phyloP scores from a whole-genome alignment of 2,888 invertebrate genomes.

The Polietes domitor region DNA sequence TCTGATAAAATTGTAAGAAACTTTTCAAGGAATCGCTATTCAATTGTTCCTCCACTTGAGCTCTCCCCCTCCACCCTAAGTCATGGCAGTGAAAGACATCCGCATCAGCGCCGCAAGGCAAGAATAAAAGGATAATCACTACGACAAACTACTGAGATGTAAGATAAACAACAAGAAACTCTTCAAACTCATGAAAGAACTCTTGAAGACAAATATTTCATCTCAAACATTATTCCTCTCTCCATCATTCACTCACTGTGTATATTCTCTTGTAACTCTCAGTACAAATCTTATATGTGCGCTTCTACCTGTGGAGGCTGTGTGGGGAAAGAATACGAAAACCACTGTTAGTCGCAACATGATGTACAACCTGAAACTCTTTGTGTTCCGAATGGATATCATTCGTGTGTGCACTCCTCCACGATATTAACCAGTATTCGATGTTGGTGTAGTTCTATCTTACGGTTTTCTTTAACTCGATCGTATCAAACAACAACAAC shows the following conservation, averaged over 20 bases:
- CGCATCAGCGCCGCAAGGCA: not conserved
- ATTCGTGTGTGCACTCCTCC: constrained; percentile 50
- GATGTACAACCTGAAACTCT: constrained; percentile 52
- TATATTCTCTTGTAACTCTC: not conserved
- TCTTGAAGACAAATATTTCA: not conserved
- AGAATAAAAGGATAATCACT: constrained; percentile 14
- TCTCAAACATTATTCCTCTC: not conserved
- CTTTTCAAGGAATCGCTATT: too few relatives aligned
- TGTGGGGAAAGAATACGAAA: constrained; percentile 11
- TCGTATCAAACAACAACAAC: not conserved
- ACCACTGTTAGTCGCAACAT: constrained; percentile 59
- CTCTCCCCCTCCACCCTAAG: too few relatives aligned
- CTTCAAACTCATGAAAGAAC: not conserved
- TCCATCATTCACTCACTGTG: not conserved
- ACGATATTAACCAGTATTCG: constrained; percentile 53
- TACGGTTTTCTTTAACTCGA: constrained; percentile 26
- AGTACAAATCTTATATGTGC: not conserved
- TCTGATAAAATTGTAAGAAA: too few relatives aligned
- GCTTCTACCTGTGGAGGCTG: constrained; percentile 41
- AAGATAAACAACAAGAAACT: constrained; percentile 25
- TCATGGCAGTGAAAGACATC: not conserved
- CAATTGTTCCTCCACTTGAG: too few relatives aligned
- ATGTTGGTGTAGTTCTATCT: not conserved
- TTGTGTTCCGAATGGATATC: not conserved
- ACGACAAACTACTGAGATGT: not conserved